phyloP scores from a whole-genome alignment of 2,888 invertebrate species.

The Eupithecia abbreviata region DNA sequence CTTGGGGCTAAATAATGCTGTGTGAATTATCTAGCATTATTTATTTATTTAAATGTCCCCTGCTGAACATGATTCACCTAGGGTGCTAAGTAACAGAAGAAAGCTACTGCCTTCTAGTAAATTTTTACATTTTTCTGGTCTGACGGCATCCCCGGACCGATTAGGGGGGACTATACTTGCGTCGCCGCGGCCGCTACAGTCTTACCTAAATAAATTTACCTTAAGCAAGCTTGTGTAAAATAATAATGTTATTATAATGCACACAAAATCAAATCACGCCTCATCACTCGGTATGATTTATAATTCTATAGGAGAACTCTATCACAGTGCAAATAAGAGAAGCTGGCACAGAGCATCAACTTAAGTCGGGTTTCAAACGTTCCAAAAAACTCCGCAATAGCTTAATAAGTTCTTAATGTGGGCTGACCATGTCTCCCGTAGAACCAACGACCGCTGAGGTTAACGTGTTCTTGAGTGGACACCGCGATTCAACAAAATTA shows the following conservation, averaged over 20 bases:
- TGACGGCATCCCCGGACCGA: background rate
- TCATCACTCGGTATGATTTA: conserved; percentile 22
- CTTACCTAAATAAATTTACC: background rate
- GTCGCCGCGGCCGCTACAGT: background rate
- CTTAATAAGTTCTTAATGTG: too few species aligned
- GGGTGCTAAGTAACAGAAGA: too few species aligned
- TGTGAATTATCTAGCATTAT: too few species aligned
- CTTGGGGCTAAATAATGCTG: too few species aligned
- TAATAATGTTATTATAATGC: conserved; percentile 12
- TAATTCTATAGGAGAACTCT: conserved; percentile 23
- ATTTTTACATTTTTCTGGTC: too few species aligned
- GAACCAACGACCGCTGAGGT: background rate
- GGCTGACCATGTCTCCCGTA: too few species aligned
- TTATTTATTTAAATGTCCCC: too few species aligned
- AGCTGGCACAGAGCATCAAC: background rate
- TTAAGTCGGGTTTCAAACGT: background rate
- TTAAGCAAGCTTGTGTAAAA: conserved; percentile 6
- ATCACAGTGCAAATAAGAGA: conserved; percentile 12
- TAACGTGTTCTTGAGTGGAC: background rate
- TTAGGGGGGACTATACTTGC: background rate
- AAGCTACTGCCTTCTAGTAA: too few species aligned
- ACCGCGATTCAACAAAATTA: background rate
- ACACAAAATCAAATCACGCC: conserved; percentile 28
- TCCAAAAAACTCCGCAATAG: background rate
- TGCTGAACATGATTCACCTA: too few species aligned